These are phyloP conservation scores for Reticulitermes lucifugus DNA, from an alignment of 2,888 invertebrate species.

Conservation along the genomic window DNA sequence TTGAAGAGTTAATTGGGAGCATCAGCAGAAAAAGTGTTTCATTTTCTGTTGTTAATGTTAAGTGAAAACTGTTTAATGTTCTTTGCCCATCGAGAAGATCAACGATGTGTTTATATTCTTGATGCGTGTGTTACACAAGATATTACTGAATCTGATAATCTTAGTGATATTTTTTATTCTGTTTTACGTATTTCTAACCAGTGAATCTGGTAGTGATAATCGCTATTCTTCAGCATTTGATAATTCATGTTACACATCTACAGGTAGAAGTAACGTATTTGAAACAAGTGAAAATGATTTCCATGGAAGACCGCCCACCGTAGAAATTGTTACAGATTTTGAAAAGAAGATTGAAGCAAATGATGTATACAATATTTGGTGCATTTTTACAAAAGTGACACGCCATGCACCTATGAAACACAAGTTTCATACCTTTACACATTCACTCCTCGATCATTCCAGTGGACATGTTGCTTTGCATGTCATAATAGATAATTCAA, in stretches of 20 bases:
- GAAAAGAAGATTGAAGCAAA: conserved; percentile 28
- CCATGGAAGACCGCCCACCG: conserved; percentile 31
- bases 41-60: background rate
- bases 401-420: conserved; percentile 66
- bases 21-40: background rate
- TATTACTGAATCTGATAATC: conserved; percentile 58
- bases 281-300: background rate
- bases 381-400: conserved; percentile 70
- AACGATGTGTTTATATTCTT: conserved; percentile 54
- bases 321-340: conserved; percentile 9
- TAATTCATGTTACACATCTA: background rate
- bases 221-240: background rate
- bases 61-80: background rate
- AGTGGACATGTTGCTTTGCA: conserved; percentile 69
- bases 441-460: conserved; percentile 66
- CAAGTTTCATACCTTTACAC: conserved; percentile 67
- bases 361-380: conserved; percentile 66
- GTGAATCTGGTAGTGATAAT: conserved; percentile 54
- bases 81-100: background rate
- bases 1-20: background rate
- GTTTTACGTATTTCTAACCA: conserved; percentile 60
- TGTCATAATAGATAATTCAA: conserved; percentile 72
- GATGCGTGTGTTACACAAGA: conserved; percentile 62
- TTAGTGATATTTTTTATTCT: conserved; percentile 57
- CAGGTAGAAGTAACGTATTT: background rate